A percentile compares a stretch with the other conserved stretches of the same genome.
These are phyloP conservation scores for Hanleya hanleyi DNA, from an alignment of 2,888 invertebrate species.

Conservation along the genomic window DNA sequence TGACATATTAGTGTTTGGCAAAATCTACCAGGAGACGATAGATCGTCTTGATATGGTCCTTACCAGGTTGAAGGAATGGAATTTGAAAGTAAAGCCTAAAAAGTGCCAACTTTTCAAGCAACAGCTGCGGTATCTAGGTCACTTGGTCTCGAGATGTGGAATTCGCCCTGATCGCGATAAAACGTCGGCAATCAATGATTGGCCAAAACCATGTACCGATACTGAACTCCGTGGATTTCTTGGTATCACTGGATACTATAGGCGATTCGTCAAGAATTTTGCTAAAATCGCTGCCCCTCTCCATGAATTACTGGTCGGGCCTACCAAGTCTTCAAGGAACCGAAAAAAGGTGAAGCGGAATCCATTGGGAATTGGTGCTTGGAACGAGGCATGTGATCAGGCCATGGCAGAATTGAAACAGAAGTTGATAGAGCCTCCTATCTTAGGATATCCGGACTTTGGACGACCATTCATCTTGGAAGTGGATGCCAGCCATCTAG, in stretches of 20 bases:
- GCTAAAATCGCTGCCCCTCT: too few relatives aligned
- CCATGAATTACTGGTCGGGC: too few relatives aligned
- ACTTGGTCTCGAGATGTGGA: too few relatives aligned
- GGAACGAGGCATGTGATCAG: neutral
- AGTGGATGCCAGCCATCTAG: neutral
- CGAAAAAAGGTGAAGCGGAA: too few relatives aligned
- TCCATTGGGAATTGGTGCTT: too few relatives aligned
- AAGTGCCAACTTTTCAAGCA: slow-evolving; percentile 19
- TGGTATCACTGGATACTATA: too few relatives aligned
- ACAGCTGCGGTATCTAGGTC: slow-evolving; percentile 10
- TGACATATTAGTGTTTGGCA: slow-evolving; percentile 26
- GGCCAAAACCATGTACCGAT: too few relatives aligned
- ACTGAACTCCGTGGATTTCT: too few relatives aligned
- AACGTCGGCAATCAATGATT: too few relatives aligned
- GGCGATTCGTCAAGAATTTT: too few relatives aligned
- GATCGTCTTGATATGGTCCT: slow-evolving; percentile 27
- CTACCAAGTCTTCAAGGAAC: too few relatives aligned
- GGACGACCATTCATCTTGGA: neutral
- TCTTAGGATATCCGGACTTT: slow-evolving; percentile 9
- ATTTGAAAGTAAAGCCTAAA: slow-evolving; percentile 26
- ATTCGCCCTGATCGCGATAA: too few relatives aligned
- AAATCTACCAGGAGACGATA: slow-evolving; percentile 17
- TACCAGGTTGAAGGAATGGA: slow-evolving; percentile 7
- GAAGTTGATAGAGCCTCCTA: neutral
- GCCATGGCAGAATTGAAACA: neutral